Evolutionary conservation across 2,113 vertebrate genomes (phyloP).

Genomic region (Neogobius melanostomus): DNA sequence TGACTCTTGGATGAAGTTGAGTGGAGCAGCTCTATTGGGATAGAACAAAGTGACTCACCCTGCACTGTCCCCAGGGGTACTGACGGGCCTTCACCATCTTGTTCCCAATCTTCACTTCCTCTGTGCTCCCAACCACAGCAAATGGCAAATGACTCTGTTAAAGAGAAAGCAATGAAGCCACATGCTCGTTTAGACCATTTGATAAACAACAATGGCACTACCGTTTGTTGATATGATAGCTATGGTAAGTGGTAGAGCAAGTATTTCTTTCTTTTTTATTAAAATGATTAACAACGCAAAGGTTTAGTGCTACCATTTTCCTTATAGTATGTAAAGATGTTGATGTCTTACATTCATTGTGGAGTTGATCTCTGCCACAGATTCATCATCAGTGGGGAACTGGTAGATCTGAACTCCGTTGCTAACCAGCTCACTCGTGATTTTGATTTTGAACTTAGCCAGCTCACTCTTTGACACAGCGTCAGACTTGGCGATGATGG

Average conservation of each 20-base stretch:
- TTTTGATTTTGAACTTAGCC: constrained; percentile 98
- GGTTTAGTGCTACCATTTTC: no score
- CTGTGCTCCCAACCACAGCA: constrained; percentile 95
- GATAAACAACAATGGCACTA: no score
- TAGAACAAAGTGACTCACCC: constrained; percentile 75
- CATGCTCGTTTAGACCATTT: not conserved
- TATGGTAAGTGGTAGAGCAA: no score
- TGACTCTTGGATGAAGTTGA: constrained; percentile 28
- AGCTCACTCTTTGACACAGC: constrained; percentile 97
- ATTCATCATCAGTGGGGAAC: constrained; percentile 96
- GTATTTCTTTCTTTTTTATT: no score
- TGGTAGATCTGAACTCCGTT: constrained; percentile 99
- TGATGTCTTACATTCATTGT: constrained; percentile 92
- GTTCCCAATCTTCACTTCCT: constrained; percentile 98
- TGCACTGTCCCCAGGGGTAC: constrained; percentile 97
- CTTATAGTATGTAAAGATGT: not conserved
- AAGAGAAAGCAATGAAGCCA: constrained; percentile 22
- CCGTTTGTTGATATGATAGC: no score
- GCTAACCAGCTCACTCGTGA: constrained; percentile 97
- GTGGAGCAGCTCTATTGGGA: constrained; percentile 26
- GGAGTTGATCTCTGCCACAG: constrained; percentile 95
- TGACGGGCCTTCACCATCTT: constrained; percentile 98
- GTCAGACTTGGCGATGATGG: constrained; percentile 97
- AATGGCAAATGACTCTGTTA: constrained; percentile 94
- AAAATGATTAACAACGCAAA: no score